These are phyloP conservation scores for Emydura subglobosa DNA, from an alignment of 2,113 vertebrate genomes.

Conservation along the genomic window DNA sequence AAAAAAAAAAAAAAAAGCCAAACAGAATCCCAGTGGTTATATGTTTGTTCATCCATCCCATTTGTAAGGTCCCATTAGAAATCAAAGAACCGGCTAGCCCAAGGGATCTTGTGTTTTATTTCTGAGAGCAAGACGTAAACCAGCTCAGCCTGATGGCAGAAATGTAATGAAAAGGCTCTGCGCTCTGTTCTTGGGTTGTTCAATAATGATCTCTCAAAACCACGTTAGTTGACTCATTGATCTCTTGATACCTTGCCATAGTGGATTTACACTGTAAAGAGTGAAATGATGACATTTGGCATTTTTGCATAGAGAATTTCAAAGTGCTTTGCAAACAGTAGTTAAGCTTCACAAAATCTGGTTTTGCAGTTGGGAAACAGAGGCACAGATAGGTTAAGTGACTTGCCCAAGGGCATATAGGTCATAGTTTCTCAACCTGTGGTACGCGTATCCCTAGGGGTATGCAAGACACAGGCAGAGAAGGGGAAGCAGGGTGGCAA, in stretches of 20 bases:
- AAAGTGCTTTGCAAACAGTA: neutral
- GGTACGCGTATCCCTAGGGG: too few species aligned
- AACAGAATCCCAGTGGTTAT: neutral
- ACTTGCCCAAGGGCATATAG: neutral
- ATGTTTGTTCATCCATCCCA: too few species aligned
- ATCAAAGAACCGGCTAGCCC: neutral
- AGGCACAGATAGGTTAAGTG: neutral
- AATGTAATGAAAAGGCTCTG: neutral
- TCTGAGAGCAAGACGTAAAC: neutral
- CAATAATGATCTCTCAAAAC: neutral
- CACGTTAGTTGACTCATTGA: neutral
- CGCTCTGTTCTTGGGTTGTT: rapidly evolving
- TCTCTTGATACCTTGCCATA: neutral
- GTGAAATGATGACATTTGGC: neutral
- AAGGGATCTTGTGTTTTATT: neutral
- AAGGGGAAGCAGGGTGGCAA: too few species aligned
- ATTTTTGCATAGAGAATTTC: neutral
- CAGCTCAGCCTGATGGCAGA: neutral
- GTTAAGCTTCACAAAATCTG: neutral
- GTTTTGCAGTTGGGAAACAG: neutral
- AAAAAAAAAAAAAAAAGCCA: neutral
- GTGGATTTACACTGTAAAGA: neutral
- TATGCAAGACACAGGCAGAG: too few species aligned
- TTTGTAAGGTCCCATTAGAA: neutral
- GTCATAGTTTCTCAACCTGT: neutral